Conservation (phyloP, 1,140 invertebrate genomes). For the Homarus americanus region DNA sequence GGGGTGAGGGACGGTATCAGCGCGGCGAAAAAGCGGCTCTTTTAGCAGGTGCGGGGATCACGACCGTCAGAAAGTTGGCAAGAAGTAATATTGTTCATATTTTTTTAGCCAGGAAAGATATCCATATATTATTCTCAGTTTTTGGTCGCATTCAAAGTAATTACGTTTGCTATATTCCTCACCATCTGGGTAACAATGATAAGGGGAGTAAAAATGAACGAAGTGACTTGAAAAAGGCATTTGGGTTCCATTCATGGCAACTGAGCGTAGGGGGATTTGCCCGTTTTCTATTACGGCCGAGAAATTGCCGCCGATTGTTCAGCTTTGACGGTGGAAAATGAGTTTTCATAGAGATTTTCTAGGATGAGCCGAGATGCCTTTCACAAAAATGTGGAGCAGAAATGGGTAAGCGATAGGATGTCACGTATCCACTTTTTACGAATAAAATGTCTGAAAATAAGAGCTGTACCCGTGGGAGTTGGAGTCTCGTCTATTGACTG, state of each 20-base stretch:
- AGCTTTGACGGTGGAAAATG: constrained; percentile 69
- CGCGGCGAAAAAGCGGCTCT: constrained; percentile 24
- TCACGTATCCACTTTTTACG: constrained; percentile 39
- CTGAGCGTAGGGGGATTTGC: constrained; percentile 59
- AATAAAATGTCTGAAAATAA: neutral
- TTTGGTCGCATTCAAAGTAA: neutral
- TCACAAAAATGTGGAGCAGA: constrained; percentile 63
- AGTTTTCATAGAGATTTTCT: constrained; percentile 70
- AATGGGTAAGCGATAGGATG: constrained; percentile 66
- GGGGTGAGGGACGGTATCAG: constrained; percentile 8
- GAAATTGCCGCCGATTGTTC: constrained; percentile 72
- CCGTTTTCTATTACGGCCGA: constrained; percentile 67
- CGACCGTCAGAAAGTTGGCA: neutral
- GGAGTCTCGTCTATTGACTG: neutral
- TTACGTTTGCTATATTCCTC: neutral
- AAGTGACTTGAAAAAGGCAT: neutral
- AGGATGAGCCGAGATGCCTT: constrained; percentile 59
- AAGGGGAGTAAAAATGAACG: constrained; percentile 3
- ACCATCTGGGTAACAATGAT: constrained; percentile 2
- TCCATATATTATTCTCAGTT: neutral
- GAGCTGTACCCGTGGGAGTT: neutral
- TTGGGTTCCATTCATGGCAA: constrained; percentile 45
- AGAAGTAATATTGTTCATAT: neutral
- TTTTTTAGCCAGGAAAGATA: neutral
- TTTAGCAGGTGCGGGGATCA: constrained; percentile 14